These are phyloP conservation scores for Neosalanx taihuensis DNA, from an alignment of 2,797 vertebrate species.

Conservation along the genomic window DNA sequence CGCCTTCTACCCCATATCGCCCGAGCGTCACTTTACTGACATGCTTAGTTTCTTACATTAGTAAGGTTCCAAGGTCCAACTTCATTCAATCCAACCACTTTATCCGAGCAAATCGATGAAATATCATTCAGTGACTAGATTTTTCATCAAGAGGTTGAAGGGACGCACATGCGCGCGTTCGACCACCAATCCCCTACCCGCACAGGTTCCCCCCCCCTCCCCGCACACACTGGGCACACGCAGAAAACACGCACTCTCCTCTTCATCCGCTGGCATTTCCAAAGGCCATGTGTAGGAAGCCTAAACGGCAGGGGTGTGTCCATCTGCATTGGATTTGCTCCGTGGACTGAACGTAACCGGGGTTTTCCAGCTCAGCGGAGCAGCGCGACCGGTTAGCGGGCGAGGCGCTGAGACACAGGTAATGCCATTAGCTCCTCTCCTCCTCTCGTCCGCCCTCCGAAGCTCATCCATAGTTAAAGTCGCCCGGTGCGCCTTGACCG, in stretches of 20 bases:
- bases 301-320: slow-evolving; percentile 53
- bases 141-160: too few species aligned
- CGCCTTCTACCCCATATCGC: neutral
- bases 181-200: neutral
- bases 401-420: slow-evolving; percentile 55
- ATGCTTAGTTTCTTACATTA: too few species aligned
- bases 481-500: neutral
- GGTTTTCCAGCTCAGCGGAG: slow-evolving; percentile 62
- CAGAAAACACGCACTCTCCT: too few species aligned
- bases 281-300: slow-evolving; percentile 58
- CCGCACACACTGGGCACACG: slow-evolving; percentile 42
- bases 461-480: slow-evolving; percentile 2
- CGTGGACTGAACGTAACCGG: slow-evolving; percentile 66
- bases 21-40: too few species aligned
- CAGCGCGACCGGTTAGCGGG: slow-evolving; percentile 53
- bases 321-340: slow-evolving; percentile 69
- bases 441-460: neutral
- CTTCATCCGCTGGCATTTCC: slow-evolving; percentile 63
- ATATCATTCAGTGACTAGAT: too few species aligned
- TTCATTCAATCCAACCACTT: too few species aligned
- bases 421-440: slow-evolving; percentile 4
- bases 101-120: too few species aligned
- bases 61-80: too few species aligned
- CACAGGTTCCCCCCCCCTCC: slow-evolving; percentile 25
- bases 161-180: neutral